A percentile compares a stretch with the other conserved stretches of the same genome.
Evolutionary conservation across 2,797 vertebrate genomes (phyloP).

Genomic region (Sebastes melanostomus): DNA sequence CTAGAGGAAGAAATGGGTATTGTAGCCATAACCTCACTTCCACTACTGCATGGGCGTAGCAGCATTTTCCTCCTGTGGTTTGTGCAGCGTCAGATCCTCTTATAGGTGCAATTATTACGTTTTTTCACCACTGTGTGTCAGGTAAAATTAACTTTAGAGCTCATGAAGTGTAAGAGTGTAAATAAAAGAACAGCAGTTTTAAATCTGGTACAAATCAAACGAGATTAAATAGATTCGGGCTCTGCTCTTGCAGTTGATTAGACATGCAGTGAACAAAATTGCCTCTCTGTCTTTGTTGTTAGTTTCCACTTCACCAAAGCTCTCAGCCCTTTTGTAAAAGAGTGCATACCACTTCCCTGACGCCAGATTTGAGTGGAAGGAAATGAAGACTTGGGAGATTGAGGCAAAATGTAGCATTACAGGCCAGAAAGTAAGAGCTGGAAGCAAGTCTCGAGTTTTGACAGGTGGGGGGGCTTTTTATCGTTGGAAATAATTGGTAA

Average conservation of each 20-base stretch:
- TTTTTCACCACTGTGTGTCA: conserved; percentile 15
- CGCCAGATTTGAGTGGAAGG: conserved; percentile 7
- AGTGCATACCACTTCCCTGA: conserved; percentile 23
- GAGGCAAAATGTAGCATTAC: conserved; percentile 27
- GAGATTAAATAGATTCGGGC: conserved; percentile 29
- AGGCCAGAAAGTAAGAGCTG: conserved; percentile 21
- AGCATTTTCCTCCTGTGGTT: conserved; percentile 48
- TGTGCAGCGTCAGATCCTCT: conserved; percentile 32
- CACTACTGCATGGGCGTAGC: conserved; percentile 68
- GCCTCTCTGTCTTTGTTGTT: conserved; percentile 21
- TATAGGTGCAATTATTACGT: conserved; percentile 17
- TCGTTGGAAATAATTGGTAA: conserved; percentile 37
- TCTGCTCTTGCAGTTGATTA: conserved; percentile 29
- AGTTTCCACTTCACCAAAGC: conserved; percentile 26
- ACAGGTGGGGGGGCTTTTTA: conserved; percentile 43
- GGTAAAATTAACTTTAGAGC: not conserved
- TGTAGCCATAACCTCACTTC: conserved; percentile 51
- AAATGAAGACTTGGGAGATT: conserved; percentile 15
- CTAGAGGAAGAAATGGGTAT: conserved; percentile 67
- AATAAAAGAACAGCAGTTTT: conserved; percentile 32
- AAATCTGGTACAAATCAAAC: conserved; percentile 30
- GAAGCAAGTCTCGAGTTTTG: conserved; percentile 1
- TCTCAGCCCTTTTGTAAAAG: conserved; percentile 23
- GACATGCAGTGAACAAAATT: conserved; percentile 37
- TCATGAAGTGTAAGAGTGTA: conserved; percentile 11